Conservation (phyloP, 1,140 invertebrate genomes). For the Zophobas atratus region DNA sequence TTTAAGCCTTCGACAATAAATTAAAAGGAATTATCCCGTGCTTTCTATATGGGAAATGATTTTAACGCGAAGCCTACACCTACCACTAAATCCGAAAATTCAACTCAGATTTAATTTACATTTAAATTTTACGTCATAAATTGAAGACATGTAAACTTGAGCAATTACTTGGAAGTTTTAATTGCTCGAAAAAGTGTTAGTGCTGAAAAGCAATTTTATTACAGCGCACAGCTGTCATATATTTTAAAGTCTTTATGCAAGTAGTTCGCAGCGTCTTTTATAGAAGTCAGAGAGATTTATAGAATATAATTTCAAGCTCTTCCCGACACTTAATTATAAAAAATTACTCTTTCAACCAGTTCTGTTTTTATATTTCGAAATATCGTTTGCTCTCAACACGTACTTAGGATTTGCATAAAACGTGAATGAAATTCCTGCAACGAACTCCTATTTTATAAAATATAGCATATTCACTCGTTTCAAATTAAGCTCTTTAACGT, state of each 20-base stretch:
- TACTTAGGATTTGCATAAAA: not conserved
- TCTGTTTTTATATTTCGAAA: no score
- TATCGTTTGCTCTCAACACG: not conserved
- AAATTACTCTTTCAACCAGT: no score
- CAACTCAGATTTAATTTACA: constrained; percentile 7
- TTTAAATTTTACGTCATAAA: constrained; percentile 6
- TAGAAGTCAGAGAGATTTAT: not conserved
- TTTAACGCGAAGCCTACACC: constrained; percentile 7
- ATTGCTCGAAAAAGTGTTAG: not conserved
- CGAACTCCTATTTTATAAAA: no score
- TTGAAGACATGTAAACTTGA: not conserved
- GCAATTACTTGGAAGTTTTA: not conserved
- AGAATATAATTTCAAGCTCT: not conserved
- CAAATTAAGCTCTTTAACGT: not conserved
- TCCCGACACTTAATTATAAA: no score
- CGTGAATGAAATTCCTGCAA: no score
- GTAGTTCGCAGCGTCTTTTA: not conserved
- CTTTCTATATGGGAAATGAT: constrained; percentile 22
- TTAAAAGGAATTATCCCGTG: constrained; percentile 12
- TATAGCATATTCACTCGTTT: not conserved
- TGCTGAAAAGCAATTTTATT: not conserved
- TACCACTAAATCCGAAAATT: constrained; percentile 2
- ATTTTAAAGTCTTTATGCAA: not conserved
- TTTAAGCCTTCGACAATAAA: constrained; percentile 29
- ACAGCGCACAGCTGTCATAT: not conserved